Percentiles rank a stretch among this genome's conserved stretches.
phyloP scores from a whole-genome alignment of 1,140 invertebrate genomes.

The Heliothis subflexa region DNA sequence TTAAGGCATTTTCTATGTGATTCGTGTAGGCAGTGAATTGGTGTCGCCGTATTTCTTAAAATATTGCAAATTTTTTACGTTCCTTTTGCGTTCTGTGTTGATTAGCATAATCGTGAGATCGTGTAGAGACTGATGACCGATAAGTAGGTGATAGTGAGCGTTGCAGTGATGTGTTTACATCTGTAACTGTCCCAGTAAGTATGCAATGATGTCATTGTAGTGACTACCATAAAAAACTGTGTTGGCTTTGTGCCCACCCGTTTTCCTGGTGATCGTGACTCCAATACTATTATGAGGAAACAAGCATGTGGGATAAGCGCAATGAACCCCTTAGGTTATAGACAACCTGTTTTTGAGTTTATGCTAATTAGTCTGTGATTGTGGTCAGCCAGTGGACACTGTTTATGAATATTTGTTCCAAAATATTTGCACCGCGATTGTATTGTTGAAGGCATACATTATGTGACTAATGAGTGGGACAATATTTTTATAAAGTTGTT shows the following conservation, averaged over 20 bases:
- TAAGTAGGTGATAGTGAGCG: slow-evolving; percentile 56
- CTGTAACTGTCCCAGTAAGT: slow-evolving; percentile 81
- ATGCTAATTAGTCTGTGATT: slow-evolving; percentile 41
- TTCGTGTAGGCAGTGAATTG: slow-evolving; percentile 78
- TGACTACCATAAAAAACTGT: slow-evolving; percentile 80
- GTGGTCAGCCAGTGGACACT: slow-evolving; percentile 28
- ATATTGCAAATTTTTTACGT: slow-evolving; percentile 61
- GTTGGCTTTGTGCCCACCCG: slow-evolving; percentile 84
- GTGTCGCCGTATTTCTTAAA: slow-evolving; percentile 68
- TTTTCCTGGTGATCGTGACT: slow-evolving; percentile 80
- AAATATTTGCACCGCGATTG: slow-evolving; percentile 1
- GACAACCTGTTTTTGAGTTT: slow-evolving; percentile 39
- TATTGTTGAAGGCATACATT: slow-evolving; percentile 5
- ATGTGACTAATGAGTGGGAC: slow-evolving; percentile 30
- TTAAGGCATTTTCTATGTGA: slow-evolving; percentile 62
- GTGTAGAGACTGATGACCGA: slow-evolving; percentile 41
- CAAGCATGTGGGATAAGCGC: slow-evolving; percentile 73
- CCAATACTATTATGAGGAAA: slow-evolving; percentile 74
- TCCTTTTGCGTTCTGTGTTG: slow-evolving; percentile 56
- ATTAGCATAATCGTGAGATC: slow-evolving; percentile 55
- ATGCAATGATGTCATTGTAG: slow-evolving; percentile 85
- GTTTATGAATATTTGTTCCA: slow-evolving; percentile 31
- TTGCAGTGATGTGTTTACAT: slow-evolving; percentile 84
- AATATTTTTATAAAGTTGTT: slow-evolving; percentile 38
- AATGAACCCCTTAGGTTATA: slow-evolving; percentile 75